Percentiles rank a stretch among this genome's conserved stretches.
Evolutionary conservation across 2,113 vertebrate genomes (phyloP).

Genomic region (Onychostoma macrolepis): DNA sequence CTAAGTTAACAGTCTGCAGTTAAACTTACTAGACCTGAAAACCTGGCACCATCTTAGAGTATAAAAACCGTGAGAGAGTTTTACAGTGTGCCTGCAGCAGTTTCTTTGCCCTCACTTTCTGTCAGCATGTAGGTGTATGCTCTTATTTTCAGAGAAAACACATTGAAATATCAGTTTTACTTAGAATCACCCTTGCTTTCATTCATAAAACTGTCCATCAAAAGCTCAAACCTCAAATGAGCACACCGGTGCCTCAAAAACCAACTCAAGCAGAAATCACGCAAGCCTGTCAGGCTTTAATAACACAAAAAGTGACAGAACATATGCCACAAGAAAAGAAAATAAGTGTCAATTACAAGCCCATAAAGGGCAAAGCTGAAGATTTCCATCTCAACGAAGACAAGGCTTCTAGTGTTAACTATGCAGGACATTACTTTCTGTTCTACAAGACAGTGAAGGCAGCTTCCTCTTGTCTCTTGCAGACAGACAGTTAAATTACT

Average conservation of each 20-base stretch:
- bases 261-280: conserved; percentile 29
- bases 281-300: background rate
- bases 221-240: background rate
- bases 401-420: background rate
- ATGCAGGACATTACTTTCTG: background rate
- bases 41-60: background rate
- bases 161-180: conserved; percentile 1
- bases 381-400: background rate
- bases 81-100: background rate
- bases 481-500: conserved; percentile 28
- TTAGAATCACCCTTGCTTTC: background rate
- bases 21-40: background rate
- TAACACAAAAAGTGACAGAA: background rate
- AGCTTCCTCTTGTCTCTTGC: conserved; percentile 21
- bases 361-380: background rate
- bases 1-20: background rate
- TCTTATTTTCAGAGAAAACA: background rate
- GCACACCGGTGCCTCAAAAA: conserved; percentile 5
- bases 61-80: background rate
- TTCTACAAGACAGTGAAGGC: background rate
- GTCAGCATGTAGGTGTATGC: background rate
- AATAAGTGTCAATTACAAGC: background rate
- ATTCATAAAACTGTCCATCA: conserved; percentile 31
- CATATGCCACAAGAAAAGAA: background rate
- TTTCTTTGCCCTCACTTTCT: background rate